Base-by-base conservation (phyloP, 2,113 vertebrate genomes). In the Saimiri boliviensis region DNA sequence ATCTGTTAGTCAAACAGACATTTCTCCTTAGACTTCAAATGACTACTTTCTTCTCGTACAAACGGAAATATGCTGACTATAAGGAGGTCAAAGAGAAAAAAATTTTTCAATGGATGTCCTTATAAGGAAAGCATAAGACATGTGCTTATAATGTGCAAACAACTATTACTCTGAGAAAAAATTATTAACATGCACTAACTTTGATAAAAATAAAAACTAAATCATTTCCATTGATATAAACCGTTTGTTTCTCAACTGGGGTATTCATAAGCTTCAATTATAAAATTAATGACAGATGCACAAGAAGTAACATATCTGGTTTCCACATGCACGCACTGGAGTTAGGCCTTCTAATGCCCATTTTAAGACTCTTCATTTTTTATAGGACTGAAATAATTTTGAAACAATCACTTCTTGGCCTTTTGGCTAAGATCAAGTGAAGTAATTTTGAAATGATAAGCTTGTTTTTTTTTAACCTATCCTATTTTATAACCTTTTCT, bases 241-340 rank as follows among this genome's bases (percentile, higher is more conserved):
- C 96, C 86, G 74, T 97, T 97, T 97, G 97, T 96, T 97, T 90
- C 98, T 98, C 97, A 98, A 97, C 97, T 91, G 86, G 92, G 93
- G 93, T 98, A 97, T 97, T 97, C 97, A 97, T 98, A 97, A 98
- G 98, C 97, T 98, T 96, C 92, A 87, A 97, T 97, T 76, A 90
- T 96, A 86, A 97, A 98, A 98, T 98, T 95, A 98, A 97, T 97
- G 97, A 58, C 98, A 98, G 98, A 98, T 98, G 98, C 94, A 97
- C 88, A 97, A 97, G n/a, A 82, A 95, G 76, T 77, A 42, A 42
- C 66, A 54, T 92, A 56, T 97, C 97, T 97, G 97, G 82, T 77
- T 97, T 98, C 97, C 98, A 98, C 97, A 98, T 98, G 98, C 96
- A 27, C 70, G 84, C 94, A 90, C 89, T 91, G 92, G 68, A 95